These are phyloP conservation scores for Ypsolopha scabrella DNA, from an alignment of 2,888 invertebrate species.

Conservation along the genomic window DNA sequence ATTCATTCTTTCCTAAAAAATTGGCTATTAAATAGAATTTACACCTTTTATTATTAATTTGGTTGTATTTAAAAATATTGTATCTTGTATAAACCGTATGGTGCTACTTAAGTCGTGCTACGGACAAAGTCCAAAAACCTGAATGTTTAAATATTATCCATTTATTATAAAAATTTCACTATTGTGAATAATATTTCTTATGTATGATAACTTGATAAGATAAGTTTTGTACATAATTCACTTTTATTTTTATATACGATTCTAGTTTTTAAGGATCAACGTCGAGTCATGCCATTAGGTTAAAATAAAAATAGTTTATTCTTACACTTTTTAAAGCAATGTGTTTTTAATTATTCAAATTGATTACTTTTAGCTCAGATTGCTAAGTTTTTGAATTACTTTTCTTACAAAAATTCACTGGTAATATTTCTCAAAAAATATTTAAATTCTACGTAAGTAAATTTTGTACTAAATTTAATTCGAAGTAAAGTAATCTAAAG, in stretches of 20 bases:
- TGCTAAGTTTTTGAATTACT: conserved; percentile 3
- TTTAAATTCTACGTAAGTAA: background rate
- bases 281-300: conserved; percentile 66
- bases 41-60: background rate
- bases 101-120: conserved; percentile 60
- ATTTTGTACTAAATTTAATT: conserved; percentile 6
- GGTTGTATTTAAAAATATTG: background rate
- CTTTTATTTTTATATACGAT: conserved; percentile 12
- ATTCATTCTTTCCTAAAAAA: no score
- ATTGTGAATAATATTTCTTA: conserved; percentile 36
- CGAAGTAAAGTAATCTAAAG: conserved; percentile 11
- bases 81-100: conserved; percentile 28
- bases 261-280: conserved; percentile 41
- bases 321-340: conserved; percentile 11
- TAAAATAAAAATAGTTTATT: conserved; percentile 32
- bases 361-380: conserved; percentile 2
- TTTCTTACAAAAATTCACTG: conserved; percentile 9
- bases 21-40: background rate
- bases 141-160: conserved; percentile 27
- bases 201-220: conserved; percentile 26
- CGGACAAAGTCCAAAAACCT: conserved; percentile 56
- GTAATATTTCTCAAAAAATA: conserved; percentile 7
- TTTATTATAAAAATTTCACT: conserved; percentile 37
- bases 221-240: conserved; percentile 54
- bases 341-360: conserved; percentile 13